These are phyloP conservation scores for Dermochelys coriacea DNA, from an alignment of 2,797 vertebrate genomes.

Conservation along the genomic window DNA sequence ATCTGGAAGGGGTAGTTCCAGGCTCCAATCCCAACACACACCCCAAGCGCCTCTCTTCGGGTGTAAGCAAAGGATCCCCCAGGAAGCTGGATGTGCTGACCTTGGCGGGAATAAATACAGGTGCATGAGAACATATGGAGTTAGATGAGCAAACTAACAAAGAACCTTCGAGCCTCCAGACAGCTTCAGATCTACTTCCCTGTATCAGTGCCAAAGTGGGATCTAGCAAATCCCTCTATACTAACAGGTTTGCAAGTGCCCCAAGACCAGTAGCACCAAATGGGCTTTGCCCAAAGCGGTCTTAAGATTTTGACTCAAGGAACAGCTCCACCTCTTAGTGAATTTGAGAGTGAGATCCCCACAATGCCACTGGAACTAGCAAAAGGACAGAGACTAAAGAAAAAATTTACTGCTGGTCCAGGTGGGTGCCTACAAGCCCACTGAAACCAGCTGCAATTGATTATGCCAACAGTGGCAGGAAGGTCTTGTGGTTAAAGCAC, in stretches of 20 bases:
- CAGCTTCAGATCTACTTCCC: not conserved
- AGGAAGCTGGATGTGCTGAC: constrained; percentile 93
- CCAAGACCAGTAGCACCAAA: not conserved
- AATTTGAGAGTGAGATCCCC: not conserved
- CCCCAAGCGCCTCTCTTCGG: constrained; percentile 92
- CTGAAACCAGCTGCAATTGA: not conserved
- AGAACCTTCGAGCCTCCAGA: not conserved
- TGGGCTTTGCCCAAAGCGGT: not conserved
- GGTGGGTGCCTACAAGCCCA: not conserved
- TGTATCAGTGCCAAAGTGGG: fast-evolving
- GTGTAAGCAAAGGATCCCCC: constrained; percentile 94
- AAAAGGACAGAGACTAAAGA: not conserved
- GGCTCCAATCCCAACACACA: constrained; percentile 95
- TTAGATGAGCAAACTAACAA: not conserved
- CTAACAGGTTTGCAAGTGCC: not conserved
- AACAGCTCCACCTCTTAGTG: not conserved
- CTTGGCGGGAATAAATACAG: constrained; percentile 71
- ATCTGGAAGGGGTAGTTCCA: constrained; percentile 98
- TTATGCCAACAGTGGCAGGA: not conserved
- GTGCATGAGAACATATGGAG: not conserved
- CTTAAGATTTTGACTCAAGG: not conserved
- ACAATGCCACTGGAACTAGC: not conserved
- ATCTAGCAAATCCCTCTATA: fast-evolving
- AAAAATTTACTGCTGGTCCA: not conserved
- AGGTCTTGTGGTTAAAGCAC: not conserved